phyloP scores from a whole-genome alignment of 2,797 vertebrate genomes.

The Chiloscyllium punctatum region DNA sequence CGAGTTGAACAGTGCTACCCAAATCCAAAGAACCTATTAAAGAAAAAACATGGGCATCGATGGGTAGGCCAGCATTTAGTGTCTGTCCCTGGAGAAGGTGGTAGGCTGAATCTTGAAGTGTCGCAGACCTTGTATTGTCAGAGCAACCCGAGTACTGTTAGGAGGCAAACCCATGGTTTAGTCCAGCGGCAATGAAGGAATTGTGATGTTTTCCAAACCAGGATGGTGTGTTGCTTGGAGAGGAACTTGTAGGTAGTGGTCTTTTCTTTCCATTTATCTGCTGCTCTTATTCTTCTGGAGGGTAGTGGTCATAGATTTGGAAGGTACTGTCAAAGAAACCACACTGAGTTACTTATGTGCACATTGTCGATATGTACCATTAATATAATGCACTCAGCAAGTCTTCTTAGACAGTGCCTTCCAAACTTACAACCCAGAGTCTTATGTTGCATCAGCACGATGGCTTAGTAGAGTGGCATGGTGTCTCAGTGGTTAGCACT shows the following conservation, averaged over 20 bases:
- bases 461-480: too few species aligned
- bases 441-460: too few species aligned
- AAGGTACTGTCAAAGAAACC: background rate
- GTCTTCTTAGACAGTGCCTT: background rate
- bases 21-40: too few species aligned
- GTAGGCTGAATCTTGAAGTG: background rate
- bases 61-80: background rate
- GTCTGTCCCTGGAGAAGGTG: background rate
- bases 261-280: background rate
- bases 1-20: too few species aligned
- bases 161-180: too few species aligned
- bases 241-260: background rate
- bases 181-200: background rate
- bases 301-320: background rate
- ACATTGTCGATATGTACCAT: background rate
- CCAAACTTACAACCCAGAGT: too few species aligned
- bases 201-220: too few species aligned
- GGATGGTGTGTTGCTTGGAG: background rate
- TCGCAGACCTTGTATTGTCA: background rate
- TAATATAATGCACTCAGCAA: too few species aligned
- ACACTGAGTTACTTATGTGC: background rate
- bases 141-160: background rate
- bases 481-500: too few species aligned
- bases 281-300: background rate
- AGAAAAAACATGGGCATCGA: background rate